These are phyloP conservation scores for Parotia lawesii DNA, from an alignment of 2,113 vertebrate species.

Conservation along the genomic window DNA sequence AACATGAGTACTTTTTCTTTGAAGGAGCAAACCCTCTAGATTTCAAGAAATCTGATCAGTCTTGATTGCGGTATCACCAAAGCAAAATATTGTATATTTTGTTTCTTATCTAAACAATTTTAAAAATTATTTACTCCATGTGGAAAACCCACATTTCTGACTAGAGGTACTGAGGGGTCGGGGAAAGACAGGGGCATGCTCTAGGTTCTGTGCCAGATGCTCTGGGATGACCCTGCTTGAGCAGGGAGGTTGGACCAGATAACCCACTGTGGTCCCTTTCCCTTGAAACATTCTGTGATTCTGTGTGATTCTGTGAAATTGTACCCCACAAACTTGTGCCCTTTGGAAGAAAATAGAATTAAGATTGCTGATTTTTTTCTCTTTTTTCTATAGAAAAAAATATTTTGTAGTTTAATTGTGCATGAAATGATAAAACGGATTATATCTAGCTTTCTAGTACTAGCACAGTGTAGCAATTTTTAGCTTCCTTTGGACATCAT, in stretches of 20 bases:
- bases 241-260: not conserved
- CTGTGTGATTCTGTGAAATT: not conserved
- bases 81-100: not conserved
- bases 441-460: not conserved
- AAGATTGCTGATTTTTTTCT: not conserved
- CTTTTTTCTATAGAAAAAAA: not conserved
- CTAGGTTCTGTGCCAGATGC: not conserved
- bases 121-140: not conserved
- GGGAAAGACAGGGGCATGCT: not conserved
- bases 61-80: not conserved
- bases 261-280: not conserved
- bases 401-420: not conserved
- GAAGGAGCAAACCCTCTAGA: not conserved
- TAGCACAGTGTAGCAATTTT: not conserved
- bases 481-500: not conserved
- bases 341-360: not conserved
- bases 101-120: not conserved
- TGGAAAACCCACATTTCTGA: not conserved
- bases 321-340: not conserved
- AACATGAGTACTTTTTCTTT: not conserved
- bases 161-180: not conserved
- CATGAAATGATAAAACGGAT: not conserved
- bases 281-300: not conserved
- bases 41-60: not conserved
- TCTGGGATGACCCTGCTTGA: not conserved